Evolutionary conservation across 2,888 invertebrate genomes (phyloP), one percentile per base, ranked within the genome.

Genomic region (Dasypogon diadema): DNA sequence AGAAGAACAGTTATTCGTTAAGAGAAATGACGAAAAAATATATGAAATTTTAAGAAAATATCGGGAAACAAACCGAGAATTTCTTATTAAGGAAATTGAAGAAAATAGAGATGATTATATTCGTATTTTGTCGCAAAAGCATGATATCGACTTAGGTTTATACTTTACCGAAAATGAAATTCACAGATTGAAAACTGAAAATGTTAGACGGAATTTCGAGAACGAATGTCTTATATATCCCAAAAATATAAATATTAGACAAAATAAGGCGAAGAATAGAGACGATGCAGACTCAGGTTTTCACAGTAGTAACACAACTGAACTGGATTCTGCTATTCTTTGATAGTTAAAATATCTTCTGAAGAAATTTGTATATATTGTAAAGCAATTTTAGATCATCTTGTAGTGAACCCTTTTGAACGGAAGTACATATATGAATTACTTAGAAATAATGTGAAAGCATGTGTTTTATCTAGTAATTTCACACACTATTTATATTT

Each of bases 251-350:
- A 72, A 58, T 34, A 51, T 46, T n/a, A 55, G 55, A 12, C n/a
- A 12, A 26, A 55, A 60, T 46, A 73, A 46, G 30, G 10, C 60
- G 54, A 22, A 72, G 48, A n/a, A 30, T n/a, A 42, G 24, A 21
- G 77, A 77, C 37, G 77, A 77, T 54, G 48, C 63, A 10, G 77
- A 77, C 55, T 77, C 77, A 5, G 77, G 77, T 34, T 56, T 77
- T 70, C 74, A 74, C 26, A 77, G 77, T 56, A 73, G 74, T 24
- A 65, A 55, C 26, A 74, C 77, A 30, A 16, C 10, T 42, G 37
- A 65, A 18, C 12, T 6, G 6, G 51, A 51, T 8, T 21, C 18
- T 16, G 18, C 0, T 18, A 12, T 3, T 51, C 3, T 16, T 51
- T 51, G 22, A 21, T 30, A 30, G 8, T 8, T 30, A 30, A 30